phyloP scores from a whole-genome alignment of 2,113 vertebrate species.

The Rhipidura dahli region DNA sequence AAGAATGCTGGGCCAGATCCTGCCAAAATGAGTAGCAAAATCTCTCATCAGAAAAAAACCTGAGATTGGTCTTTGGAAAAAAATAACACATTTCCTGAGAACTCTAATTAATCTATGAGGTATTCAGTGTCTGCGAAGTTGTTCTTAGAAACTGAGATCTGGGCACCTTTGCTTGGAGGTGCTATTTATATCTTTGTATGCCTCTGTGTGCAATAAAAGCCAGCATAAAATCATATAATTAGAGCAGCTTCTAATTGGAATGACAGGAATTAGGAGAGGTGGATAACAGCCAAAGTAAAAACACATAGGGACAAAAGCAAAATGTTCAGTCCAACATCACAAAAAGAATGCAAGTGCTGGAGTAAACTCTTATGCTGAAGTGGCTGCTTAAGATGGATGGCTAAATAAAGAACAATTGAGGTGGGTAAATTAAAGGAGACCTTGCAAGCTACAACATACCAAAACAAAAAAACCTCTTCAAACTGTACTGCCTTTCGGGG shows the following conservation, averaged over 20 bases:
- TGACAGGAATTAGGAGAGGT: conserved; percentile 20
- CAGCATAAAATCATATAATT: conserved; percentile 31
- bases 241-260: conserved; percentile 38
- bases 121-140: not conserved
- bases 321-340: not conserved
- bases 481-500: conserved; percentile 56
- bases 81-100: not conserved
- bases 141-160: conserved; percentile 14
- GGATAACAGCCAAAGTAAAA: conserved; percentile 16
- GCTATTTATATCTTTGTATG: conserved; percentile 53
- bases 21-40: conserved; percentile 17
- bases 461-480: conserved; percentile 58
- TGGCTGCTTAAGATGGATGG: conserved; percentile 37
- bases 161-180: conserved; percentile 30
- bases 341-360: not conserved
- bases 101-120: conserved; percentile 20
- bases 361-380: conserved; percentile 28
- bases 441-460: conserved; percentile 10
- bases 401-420: conserved; percentile 54
- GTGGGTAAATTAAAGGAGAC: conserved; percentile 48
- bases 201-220: conserved; percentile 35
- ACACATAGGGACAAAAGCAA: conserved; percentile 1
- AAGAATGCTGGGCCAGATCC: conserved; percentile 33
- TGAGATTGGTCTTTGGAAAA: not conserved
- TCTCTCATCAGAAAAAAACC: not conserved